Evolutionary conservation across 2,888 invertebrate species (phyloP).

Genomic region (Acleris cristana): DNA sequence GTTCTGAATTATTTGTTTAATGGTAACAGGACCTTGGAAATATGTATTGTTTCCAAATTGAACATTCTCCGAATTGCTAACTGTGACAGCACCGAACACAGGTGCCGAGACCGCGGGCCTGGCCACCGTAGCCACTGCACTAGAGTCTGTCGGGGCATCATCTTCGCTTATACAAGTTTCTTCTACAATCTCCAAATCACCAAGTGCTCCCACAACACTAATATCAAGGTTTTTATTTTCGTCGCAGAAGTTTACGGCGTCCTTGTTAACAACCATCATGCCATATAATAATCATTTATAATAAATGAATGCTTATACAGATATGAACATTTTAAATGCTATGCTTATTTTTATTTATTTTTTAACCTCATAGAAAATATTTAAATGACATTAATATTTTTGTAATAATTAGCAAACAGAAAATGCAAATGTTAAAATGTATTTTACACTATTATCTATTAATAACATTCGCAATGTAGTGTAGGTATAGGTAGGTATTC

Average conservation of each 20-base stretch:
- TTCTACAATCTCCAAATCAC: slow-evolving; percentile 64
- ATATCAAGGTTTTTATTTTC: slow-evolving; percentile 51
- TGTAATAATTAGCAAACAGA: too few relatives aligned
- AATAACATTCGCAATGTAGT: too few relatives aligned
- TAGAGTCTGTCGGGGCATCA: slow-evolving; percentile 44
- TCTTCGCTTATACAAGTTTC: slow-evolving; percentile 58
- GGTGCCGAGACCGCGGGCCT: slow-evolving; percentile 52
- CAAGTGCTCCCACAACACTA: slow-evolving; percentile 65
- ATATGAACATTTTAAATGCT: too few relatives aligned
- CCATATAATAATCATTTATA: background rate
- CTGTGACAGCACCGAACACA: slow-evolving; percentile 84
- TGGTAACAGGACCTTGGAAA: slow-evolving; percentile 90
- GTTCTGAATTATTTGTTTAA: slow-evolving; percentile 87
- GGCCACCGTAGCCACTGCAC: slow-evolving; percentile 47
- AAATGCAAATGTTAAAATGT: too few relatives aligned
- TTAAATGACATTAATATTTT: too few relatives aligned
- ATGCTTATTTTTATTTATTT: too few relatives aligned
- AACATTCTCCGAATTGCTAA: slow-evolving; percentile 88
- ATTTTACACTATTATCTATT: too few relatives aligned
- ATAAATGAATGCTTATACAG: background rate
- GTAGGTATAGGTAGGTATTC: too few relatives aligned
- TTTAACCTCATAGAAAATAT: too few relatives aligned
- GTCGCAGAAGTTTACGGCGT: slow-evolving; percentile 35
- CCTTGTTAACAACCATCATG: slow-evolving; percentile 55
- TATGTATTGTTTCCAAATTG: slow-evolving; percentile 90